A percentile compares a stretch with the other conserved stretches of the same genome.
Evolutionary conservation across 2,888 invertebrate genomes (phyloP).

Genomic region (Caenorhabditis sp.): DNA sequence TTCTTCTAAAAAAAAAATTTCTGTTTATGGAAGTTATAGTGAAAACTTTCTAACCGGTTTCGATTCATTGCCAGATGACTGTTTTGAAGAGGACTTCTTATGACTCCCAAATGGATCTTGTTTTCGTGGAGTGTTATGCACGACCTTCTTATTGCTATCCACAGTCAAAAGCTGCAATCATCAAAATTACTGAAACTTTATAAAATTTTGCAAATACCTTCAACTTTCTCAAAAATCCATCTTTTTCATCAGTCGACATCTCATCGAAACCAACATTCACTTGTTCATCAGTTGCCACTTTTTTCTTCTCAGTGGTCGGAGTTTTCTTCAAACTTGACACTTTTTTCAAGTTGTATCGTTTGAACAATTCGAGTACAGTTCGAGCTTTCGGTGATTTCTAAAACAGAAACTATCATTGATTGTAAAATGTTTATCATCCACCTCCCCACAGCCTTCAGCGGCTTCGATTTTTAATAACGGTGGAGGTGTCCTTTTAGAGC

Average conservation of each 20-base stretch:
- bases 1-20: constrained; percentile 5
- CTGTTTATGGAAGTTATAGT: neutral
- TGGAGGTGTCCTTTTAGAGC: neutral
- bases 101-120: constrained; percentile 3
- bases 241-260: constrained; percentile 27
- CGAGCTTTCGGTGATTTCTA: constrained; percentile 29
- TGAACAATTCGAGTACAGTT: constrained; percentile 25
- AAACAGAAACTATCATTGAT: neutral
- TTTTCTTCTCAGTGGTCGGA: neutral
- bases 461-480: constrained; percentile 4
- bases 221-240: constrained; percentile 29
- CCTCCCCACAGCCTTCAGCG: neutral
- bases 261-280: constrained; percentile 32
- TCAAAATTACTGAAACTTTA: neutral
- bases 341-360: constrained; percentile 14
- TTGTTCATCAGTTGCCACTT: neutral
- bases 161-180: constrained; percentile 12
- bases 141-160: constrained; percentile 9
- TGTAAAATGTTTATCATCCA: neutral
- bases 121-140: neutral
- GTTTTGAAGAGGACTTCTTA: constrained; percentile 12
- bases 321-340: neutral
- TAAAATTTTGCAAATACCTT: constrained; percentile 1
- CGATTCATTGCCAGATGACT: neutral
- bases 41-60: constrained; percentile 4